Evolutionary conservation across 2,113 vertebrate species (phyloP).

Genomic region (Rattus rattus): DNA sequence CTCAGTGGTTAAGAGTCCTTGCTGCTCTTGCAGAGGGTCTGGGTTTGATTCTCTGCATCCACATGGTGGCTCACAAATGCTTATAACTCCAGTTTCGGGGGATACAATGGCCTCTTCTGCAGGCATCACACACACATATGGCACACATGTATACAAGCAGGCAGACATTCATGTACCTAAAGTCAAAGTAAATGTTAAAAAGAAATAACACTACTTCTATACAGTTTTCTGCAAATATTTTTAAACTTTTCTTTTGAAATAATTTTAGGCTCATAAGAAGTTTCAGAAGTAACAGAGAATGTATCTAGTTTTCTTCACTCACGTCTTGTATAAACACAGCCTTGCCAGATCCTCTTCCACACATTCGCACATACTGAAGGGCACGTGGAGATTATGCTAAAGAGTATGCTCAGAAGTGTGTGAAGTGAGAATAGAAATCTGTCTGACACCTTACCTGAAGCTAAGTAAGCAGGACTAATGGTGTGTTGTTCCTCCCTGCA

Average conservation of each 20-base stretch:
- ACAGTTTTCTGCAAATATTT: constrained; percentile 3
- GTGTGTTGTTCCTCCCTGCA: neutral
- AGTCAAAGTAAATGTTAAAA: neutral
- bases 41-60: neutral
- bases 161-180: neutral
- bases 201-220: constrained; percentile 25
- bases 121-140: neutral
- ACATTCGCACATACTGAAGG: neutral
- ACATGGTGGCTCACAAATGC: neutral
- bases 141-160: neutral
- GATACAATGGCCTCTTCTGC: neutral
- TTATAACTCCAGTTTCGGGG: too few relatives aligned
- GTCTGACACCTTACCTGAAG: neutral
- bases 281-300: constrained; percentile 31
- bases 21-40: neutral
- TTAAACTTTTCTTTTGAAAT: constrained; percentile 32
- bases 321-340: neutral
- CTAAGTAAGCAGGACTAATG: neutral
- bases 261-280: constrained; percentile 25
- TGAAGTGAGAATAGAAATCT: constrained; percentile 38
- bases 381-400: neutral
- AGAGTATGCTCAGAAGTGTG: neutral
- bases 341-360: neutral
- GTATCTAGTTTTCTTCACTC: neutral
- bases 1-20: neutral